phyloP scores from a whole-genome alignment of 2,888 invertebrate species.

The Agapetus fuscipes region DNA sequence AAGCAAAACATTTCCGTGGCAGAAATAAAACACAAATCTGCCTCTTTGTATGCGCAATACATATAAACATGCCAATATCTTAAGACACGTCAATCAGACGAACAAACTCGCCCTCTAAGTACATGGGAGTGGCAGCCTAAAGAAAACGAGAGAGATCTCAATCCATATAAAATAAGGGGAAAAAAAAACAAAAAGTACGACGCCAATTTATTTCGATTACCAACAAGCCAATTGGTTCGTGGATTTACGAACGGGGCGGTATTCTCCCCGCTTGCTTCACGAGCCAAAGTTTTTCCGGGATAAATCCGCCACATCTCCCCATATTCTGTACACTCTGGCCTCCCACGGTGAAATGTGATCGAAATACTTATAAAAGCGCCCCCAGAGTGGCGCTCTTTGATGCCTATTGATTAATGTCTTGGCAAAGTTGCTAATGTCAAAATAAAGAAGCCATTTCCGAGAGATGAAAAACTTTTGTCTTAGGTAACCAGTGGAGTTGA shows the following conservation, averaged over 20 bases:
- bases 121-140: slow-evolving; percentile 1
- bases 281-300: neutral
- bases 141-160: slow-evolving; percentile 8
- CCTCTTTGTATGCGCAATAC: too few species aligned
- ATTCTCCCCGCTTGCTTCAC: slow-evolving; percentile 5
- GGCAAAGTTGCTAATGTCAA: too few species aligned
- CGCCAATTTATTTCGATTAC: slow-evolving; percentile 21
- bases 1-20: too few species aligned
- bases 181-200: slow-evolving; percentile 16
- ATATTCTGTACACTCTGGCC: too few species aligned
- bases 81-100: slow-evolving; percentile 14
- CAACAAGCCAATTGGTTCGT: slow-evolving; percentile 18
- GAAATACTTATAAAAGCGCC: too few species aligned
- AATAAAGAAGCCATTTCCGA: too few species aligned
- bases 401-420: too few species aligned
- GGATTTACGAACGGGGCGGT: slow-evolving; percentile 19
- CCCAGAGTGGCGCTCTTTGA: too few species aligned
- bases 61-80: neutral
- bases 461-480: too few species aligned
- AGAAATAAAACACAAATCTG: too few species aligned
- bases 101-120: neutral
- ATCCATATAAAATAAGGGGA: slow-evolving; percentile 3
- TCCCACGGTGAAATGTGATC: too few species aligned
- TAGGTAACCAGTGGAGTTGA: too few species aligned
- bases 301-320: neutral